Percentiles rank a stretch among this genome's conserved stretches.
Conservation (phyloP, 2,888 invertebrate genomes). For the Paralinhomoeus sp. region DNA sequence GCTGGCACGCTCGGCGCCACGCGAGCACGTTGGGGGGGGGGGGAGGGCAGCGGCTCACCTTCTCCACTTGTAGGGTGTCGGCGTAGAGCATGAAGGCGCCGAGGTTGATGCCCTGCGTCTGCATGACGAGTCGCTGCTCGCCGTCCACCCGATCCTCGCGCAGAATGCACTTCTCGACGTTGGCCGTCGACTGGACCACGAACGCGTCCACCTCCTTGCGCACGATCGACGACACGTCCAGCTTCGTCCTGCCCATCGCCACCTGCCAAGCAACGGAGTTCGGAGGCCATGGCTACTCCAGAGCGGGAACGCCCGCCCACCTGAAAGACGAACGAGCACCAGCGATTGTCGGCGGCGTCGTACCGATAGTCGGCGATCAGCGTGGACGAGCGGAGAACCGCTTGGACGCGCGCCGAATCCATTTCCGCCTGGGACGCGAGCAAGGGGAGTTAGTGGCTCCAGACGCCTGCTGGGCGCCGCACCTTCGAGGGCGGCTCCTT, state of each 20-base stretch:
- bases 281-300: no score
- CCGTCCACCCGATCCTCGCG: constrained; percentile 32
- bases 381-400: constrained; percentile 26
- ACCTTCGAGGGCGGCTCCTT: no score
- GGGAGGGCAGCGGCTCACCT: constrained; percentile 4
- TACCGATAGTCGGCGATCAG: constrained; percentile 44
- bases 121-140: constrained; percentile 35
- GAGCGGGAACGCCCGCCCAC: no score
- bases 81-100: constrained; percentile 64
- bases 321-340: constrained; percentile 58
- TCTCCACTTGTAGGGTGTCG: constrained; percentile 41
- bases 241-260: constrained; percentile 38
- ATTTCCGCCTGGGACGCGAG: no score
- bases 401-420: constrained; percentile 11
- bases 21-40: no score
- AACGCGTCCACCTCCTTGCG: constrained; percentile 38
- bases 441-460: no score
- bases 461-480: no score
- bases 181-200: constrained; percentile 44
- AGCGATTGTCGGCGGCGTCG: constrained; percentile 49
- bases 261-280: constrained; percentile 36
- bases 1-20: no score
- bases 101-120: constrained; percentile 87
- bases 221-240: constrained; percentile 48
- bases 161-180: constrained; percentile 61